phyloP scores from a whole-genome alignment of 2,797 vertebrate genomes.

The Paedocypris micromegethes region DNA sequence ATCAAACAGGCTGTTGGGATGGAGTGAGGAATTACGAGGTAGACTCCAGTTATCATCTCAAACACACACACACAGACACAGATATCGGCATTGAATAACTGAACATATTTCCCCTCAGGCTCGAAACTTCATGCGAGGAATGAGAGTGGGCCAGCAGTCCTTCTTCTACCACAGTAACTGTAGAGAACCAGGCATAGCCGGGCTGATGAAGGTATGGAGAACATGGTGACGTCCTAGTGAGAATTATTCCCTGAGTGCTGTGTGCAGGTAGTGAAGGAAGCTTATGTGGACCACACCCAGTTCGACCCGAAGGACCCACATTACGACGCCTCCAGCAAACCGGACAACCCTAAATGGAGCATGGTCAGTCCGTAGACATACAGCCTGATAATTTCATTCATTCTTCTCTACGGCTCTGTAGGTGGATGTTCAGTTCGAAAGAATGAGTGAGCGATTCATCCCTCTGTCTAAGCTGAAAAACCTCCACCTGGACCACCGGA shows the following conservation, averaged over 20 bases:
- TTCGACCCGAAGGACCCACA: slow-evolving; percentile 88
- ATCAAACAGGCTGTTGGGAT: slow-evolving; percentile 89
- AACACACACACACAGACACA: too few species aligned
- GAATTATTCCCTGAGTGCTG: neutral
- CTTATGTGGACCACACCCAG: slow-evolving; percentile 95
- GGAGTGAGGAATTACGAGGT: slow-evolving; percentile 97
- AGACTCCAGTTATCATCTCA: neutral
- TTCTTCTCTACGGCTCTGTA: slow-evolving; percentile 45
- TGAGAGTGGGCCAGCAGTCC: slow-evolving; percentile 81
- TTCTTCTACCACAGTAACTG: slow-evolving; percentile 99
- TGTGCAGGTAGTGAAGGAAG: slow-evolving; percentile 85
- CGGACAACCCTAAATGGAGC: slow-evolving; percentile 90
- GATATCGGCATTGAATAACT: too few species aligned
- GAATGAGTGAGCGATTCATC: slow-evolving; percentile 84
- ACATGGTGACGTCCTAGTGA: neutral
- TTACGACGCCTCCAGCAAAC: slow-evolving; percentile 84
- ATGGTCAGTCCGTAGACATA: slow-evolving; percentile 72
- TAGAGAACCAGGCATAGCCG: slow-evolving; percentile 89
- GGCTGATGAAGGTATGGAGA: slow-evolving; percentile 75
- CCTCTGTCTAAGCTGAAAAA: slow-evolving; percentile 85
- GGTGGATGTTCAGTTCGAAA: slow-evolving; percentile 90
- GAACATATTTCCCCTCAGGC: slow-evolving; percentile 67
- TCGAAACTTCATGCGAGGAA: slow-evolving; percentile 89
- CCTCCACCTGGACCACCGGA: slow-evolving; percentile 76
- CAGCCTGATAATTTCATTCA: neutral